Evolutionary conservation across 2,113 vertebrate genomes (phyloP), one percentile per base, ranked within the genome.

Genomic region (Collichthys lucidus): DNA sequence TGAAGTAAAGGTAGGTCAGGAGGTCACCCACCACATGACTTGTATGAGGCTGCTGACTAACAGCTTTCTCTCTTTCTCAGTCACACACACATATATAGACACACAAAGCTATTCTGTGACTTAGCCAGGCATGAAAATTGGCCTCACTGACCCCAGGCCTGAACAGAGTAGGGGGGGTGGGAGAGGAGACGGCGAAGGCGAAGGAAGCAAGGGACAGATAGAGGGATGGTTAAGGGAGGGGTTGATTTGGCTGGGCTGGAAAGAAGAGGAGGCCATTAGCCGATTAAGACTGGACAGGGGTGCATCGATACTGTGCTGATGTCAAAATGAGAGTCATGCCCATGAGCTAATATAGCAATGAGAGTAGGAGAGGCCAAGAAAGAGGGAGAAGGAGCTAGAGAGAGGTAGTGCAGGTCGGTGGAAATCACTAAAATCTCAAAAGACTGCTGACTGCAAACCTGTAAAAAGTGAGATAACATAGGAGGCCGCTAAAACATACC

Each of bases 91-190:
- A 71, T 20, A 47, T n/a, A 71, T 8, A 75, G 53, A 68, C 40
- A 82, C 82, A 90, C 74, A 90, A 77, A 91, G 88, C 92, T 92
- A 90, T 88, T 91, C 91, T 92, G 83, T 91, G 73, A 92, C 89
- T 94, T 93, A 94, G 92, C 83, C 91, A 88, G 91, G 91, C 94
- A 93, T 95, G 92, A 94, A 94, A 92, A 94, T 92, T 92, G 92
- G 90, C 93, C 88, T 84, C 77, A 61, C 84, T 91, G 93, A 94
- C 94, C 93, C 75, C 83, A 77, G 91, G 91, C 91, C 85, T 50
- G 82, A 86, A 73, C 68, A 81, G 82, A 78, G 80, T 76, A 78
- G 35, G 75, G 68, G 31, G 31, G 31, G n/a, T n/a, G 85, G 84
- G 85, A 83, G 87, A 87, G 84, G 85, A 90, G 90, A 84, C 50